These are phyloP conservation scores for Melanotaenia trifasciata DNA, from an alignment of 2,797 vertebrate species.

Conservation along the genomic window DNA sequence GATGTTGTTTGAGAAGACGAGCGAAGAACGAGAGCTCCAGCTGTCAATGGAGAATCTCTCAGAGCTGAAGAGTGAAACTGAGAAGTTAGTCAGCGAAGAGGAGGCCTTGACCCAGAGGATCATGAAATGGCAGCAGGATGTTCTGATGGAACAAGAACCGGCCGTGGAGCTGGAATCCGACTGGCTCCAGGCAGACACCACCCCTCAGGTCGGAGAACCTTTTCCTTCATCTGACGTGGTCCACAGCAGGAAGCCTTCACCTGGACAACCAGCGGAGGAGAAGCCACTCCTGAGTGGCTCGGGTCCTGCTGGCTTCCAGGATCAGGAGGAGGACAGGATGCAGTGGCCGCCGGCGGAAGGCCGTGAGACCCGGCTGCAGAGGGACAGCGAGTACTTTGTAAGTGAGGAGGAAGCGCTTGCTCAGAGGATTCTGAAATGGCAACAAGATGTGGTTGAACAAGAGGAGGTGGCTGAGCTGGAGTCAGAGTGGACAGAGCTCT, in stretches of 20 bases:
- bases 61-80: constrained; percentile 78
- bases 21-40: constrained; percentile 75
- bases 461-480: constrained; percentile 82
- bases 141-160: constrained; percentile 79
- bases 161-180: constrained; percentile 53
- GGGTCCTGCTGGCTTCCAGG: constrained; percentile 40
- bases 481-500: constrained; percentile 74
- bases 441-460: constrained; percentile 80
- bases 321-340: constrained; percentile 31
- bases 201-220: constrained; percentile 27
- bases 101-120: constrained; percentile 83
- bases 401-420: constrained; percentile 83
- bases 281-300: constrained; percentile 31
- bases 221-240: constrained; percentile 21
- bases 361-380: constrained; percentile 76
- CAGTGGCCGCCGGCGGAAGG: constrained; percentile 60
- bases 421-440: constrained; percentile 84
- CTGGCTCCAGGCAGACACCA: constrained; percentile 41
- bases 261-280: constrained; percentile 55
- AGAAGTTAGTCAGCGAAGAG: constrained; percentile 80
- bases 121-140: constrained; percentile 86
- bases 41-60: constrained; percentile 83
- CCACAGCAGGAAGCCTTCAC: constrained; percentile 18
- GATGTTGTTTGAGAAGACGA: constrained; percentile 67
- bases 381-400: constrained; percentile 82